Evolutionary conservation across 1,140 invertebrate genomes (phyloP).

Genomic region (Bombus sylvicola): DNA sequence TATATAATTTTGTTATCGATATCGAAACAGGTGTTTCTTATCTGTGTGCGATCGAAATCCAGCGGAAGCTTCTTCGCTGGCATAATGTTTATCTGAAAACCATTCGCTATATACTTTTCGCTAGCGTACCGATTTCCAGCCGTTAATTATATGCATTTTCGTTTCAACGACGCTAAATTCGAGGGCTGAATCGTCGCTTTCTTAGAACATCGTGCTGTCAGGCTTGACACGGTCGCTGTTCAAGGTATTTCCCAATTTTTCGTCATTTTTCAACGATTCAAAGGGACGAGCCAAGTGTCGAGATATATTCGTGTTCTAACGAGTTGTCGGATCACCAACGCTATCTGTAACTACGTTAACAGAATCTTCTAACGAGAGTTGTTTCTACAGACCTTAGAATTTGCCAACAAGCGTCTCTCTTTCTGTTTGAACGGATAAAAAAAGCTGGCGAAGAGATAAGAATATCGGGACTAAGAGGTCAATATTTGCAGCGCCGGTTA

Average conservation of each 20-base stretch:
- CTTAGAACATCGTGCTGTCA: neutral
- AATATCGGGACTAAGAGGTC: neutral
- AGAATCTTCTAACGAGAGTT: too few relatives aligned
- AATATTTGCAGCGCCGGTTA: neutral
- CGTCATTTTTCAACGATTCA: neutral
- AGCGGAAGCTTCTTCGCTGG: slow-evolving; percentile 40
- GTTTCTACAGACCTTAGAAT: neutral
- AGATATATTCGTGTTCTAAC: neutral
- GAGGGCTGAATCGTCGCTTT: neutral
- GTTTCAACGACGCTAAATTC: slow-evolving; percentile 19
- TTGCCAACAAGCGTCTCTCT: neutral
- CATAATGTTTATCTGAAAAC: slow-evolving; percentile 30
- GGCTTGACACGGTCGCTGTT: neutral
- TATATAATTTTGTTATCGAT: slow-evolving; percentile 57
- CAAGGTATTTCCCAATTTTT: neutral
- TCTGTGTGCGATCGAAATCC: slow-evolving; percentile 42
- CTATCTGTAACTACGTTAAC: neutral
- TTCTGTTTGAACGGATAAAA: neutral
- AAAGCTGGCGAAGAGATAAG: neutral
- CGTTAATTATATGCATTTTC: slow-evolving; percentile 37
- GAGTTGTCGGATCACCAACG: too few relatives aligned
- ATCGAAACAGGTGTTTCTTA: slow-evolving; percentile 53
- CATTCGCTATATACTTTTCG: neutral
- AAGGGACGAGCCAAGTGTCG: too few relatives aligned
- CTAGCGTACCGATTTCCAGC: slow-evolving; percentile 26